Evolutionary conservation across 2,113 vertebrate genomes (phyloP).

Genomic region (Hippocampus mohnikei): DNA sequence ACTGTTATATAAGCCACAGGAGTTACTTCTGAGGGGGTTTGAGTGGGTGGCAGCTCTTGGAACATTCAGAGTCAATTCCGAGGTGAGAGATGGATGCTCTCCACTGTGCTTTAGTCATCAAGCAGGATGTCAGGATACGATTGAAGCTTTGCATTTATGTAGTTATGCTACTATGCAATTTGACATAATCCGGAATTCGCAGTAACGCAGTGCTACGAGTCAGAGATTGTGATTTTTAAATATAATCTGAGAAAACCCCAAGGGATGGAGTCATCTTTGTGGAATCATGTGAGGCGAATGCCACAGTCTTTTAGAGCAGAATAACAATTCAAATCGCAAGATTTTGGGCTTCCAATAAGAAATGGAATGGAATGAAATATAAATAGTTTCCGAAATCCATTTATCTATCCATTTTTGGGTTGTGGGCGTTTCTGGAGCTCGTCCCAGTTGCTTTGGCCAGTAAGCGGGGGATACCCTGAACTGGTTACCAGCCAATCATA

Average conservation of each 20-base stretch:
- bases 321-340: not conserved
- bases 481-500: too few relatives aligned
- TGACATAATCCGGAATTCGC: slow-evolving; percentile 27
- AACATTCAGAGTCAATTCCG: slow-evolving; percentile 16
- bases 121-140: not conserved
- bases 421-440: too few relatives aligned
- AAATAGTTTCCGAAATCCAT: not conserved
- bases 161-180: slow-evolving; percentile 12
- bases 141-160: slow-evolving; percentile 25
- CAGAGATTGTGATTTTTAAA: not conserved
- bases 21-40: slow-evolving; percentile 6
- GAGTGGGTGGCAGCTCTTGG: slow-evolving; percentile 16
- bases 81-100: slow-evolving; percentile 8
- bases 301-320: slow-evolving; percentile 3
- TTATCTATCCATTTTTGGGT: too few relatives aligned
- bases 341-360: not conserved
- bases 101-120: slow-evolving; percentile 2
- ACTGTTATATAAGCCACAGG: slow-evolving; percentile 29
- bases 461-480: too few relatives aligned
- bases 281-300: not conserved
- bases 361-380: not conserved
- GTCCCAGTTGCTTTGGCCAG: too few relatives aligned
- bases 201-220: slow-evolving; percentile 4
- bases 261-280: not conserved
- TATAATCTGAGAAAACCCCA: slow-evolving; percentile 24